Evolutionary conservation across 1,140 invertebrate genomes (phyloP), one percentile per base, ranked within the genome.

Genomic region (Brachionus rotundiformis): DNA sequence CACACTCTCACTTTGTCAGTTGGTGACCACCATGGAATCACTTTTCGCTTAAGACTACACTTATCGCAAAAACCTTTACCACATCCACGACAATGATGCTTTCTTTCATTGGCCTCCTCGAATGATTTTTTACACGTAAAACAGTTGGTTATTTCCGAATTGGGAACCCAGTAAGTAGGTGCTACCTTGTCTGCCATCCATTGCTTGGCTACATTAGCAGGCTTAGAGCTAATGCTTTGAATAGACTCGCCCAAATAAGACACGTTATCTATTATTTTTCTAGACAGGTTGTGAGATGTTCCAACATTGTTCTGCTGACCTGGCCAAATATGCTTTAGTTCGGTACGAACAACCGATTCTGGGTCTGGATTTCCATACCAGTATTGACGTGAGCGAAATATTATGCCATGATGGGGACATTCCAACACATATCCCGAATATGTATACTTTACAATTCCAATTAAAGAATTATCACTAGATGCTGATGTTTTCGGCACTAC

Each of bases 291-390:
- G 80, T 91, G 89, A 16, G 90, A 89, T 47, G 59, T 77, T 19
- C 36, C 59, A 29, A 81, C 47, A 54, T 39, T 81, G 31, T 81
- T 81, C 10, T 81, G 39, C 11, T 83, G 79, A 19, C 68, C 79
- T 16, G 82, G 31, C 82, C 82, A 83, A 23, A 79, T 41, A 23
- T 82, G 83, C 29, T 79, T 82, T 11, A 83, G 19, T 63, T 77
- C 61, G 29, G 36, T 39, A 16, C 68, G 47, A 11, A 87, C 85
- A 59, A 93, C 91, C 8, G 90, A 90, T 85, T 93, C 92, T 0
- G 93, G 92, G 84, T 91, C 90, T 83, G 92, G 91, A 85, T 95
- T 94, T 1, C 93, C 93, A 86, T 92, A 94, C 94, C 93, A 95
- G 85, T 92, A 92, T 84, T 94, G 91, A 8, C 93, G 89, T 85